phyloP scores from a whole-genome alignment of 2,888 invertebrate species.

The Ischnus inquisitorius region DNA sequence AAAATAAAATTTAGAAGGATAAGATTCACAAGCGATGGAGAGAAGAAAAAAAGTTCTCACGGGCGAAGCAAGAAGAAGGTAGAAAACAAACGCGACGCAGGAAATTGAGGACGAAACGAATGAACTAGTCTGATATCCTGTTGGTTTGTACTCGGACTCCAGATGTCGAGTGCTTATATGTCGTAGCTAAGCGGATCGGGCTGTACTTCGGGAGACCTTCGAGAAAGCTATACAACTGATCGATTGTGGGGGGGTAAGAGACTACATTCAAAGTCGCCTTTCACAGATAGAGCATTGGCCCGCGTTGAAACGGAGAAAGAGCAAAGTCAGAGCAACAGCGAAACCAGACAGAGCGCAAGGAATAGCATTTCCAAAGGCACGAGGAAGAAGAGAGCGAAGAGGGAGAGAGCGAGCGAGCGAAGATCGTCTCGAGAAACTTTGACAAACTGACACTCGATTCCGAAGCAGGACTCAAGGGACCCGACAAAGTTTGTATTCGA shows the following conservation, averaged over 20 bases:
- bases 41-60: constrained; percentile 2
- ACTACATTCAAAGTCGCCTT: constrained; percentile 24
- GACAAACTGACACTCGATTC: constrained; percentile 78
- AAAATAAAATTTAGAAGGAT: background rate
- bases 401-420: constrained; percentile 50
- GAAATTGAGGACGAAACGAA: constrained; percentile 63
- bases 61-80: background rate
- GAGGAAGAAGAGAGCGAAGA: constrained; percentile 40
- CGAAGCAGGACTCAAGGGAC: constrained; percentile 74
- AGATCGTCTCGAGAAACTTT: constrained; percentile 68
- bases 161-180: constrained; percentile 64
- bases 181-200: constrained; percentile 44
- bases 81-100: background rate
- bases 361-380: background rate
- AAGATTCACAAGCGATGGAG: background rate
- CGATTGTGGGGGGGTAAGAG: constrained; percentile 22
- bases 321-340: constrained; percentile 46
- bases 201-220: constrained; percentile 29
- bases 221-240: constrained; percentile 42
- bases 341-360: constrained; percentile 58
- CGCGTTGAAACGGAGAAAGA: constrained; percentile 11
- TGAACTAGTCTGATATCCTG: constrained; percentile 39
- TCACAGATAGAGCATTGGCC: constrained; percentile 11
- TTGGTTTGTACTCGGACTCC: constrained; percentile 37
- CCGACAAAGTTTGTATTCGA: constrained; percentile 70